These are phyloP conservation scores for Cinclus mexicanus DNA, from an alignment of 2,113 vertebrate genomes.

Conservation along the genomic window DNA sequence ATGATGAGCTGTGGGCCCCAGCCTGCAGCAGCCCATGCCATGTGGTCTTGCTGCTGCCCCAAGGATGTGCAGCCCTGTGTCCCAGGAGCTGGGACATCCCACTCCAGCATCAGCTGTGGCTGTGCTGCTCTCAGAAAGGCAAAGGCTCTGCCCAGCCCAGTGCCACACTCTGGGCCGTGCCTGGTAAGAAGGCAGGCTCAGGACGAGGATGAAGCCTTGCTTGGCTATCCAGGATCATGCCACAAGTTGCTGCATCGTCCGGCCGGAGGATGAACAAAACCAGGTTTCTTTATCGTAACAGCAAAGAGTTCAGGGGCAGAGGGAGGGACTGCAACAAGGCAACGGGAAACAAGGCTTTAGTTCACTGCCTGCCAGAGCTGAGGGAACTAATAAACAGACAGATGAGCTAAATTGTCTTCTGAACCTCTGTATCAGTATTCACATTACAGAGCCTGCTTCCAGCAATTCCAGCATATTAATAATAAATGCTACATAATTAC, in stretches of 20 bases:
- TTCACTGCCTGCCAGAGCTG: conserved; percentile 6
- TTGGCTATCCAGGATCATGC: neutral
- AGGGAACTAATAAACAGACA: conserved; percentile 65
- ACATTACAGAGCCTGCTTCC: conserved; percentile 80
- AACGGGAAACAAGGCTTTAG: conserved; percentile 40
- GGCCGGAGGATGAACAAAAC: fast-evolving
- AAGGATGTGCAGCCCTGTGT: neutral
- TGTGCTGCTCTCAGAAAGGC: fast-evolving
- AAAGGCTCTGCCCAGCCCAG: neutral
- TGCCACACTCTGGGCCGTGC: fast-evolving
- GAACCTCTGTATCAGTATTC: conserved; percentile 71
- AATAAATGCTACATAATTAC: conserved; percentile 85
- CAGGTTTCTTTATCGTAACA: neutral
- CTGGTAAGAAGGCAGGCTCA: neutral
- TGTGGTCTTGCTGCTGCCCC: too few species aligned
- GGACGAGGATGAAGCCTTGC: neutral
- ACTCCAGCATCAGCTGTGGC: neutral
- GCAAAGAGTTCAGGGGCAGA: neutral
- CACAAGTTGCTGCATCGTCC: fast-evolving
- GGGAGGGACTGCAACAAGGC: neutral
- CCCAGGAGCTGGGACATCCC: fast-evolving
- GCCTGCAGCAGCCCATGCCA: neutral
- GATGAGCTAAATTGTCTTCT: conserved; percentile 63
- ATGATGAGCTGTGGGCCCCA: fast-evolving
- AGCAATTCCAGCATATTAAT: conserved; percentile 84